Evolutionary conservation across 2,888 invertebrate genomes (phyloP).

Genomic region (Coelogynopora nodosa): DNA sequence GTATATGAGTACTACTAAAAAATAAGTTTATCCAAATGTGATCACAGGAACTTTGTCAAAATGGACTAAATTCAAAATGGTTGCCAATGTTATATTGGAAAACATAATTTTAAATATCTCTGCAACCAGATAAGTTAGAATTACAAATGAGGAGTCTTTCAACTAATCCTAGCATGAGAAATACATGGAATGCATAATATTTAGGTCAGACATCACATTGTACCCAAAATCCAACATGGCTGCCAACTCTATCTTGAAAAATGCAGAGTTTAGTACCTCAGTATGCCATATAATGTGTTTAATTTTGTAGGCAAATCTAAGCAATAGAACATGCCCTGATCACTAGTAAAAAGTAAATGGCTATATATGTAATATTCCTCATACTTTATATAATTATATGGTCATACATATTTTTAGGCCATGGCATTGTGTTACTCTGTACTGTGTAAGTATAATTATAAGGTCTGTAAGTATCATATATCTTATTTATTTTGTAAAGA

Average conservation of each 20-base stretch:
- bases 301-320: not conserved
- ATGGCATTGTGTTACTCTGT: too few species aligned
- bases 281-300: not conserved
- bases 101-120: not conserved
- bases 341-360: not conserved
- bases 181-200: not conserved
- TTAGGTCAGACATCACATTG: not conserved
- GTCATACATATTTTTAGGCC: too few species aligned
- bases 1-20: too few species aligned
- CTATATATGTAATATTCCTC: not conserved
- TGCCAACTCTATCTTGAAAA: not conserved
- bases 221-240: not conserved
- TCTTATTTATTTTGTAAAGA: too few species aligned
- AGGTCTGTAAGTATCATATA: too few species aligned
- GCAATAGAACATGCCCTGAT: not conserved
- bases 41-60: too few species aligned
- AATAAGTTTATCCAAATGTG: too few species aligned
- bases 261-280: not conserved
- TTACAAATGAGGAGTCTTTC: not conserved
- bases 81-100: not conserved
- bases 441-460: too few species aligned
- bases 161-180: not conserved
- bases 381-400: not conserved
- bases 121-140: not conserved
- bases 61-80: not conserved